phyloP scores from a whole-genome alignment of 2,797 vertebrate species.

The Sphenopsis melanotis region DNA sequence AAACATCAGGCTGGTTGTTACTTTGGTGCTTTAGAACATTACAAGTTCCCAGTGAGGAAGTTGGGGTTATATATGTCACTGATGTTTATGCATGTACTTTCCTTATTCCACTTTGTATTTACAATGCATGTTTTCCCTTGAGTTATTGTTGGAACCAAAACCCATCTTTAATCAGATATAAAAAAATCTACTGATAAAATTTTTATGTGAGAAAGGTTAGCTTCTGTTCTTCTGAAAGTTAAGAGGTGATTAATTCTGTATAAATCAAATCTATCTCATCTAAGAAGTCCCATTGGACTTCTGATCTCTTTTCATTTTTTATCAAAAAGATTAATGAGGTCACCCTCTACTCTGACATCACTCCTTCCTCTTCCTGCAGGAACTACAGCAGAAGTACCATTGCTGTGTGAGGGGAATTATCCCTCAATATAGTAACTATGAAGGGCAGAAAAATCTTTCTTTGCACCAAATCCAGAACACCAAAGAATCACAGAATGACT shows the following conservation, averaged over 20 bases:
- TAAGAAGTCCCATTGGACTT: not conserved
- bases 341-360: not conserved
- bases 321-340: not conserved
- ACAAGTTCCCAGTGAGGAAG: not conserved
- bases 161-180: not conserved
- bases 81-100: not conserved
- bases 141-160: not conserved
- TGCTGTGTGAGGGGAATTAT: not conserved
- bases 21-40: not conserved
- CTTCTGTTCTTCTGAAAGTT: not conserved
- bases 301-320: not conserved
- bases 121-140: not conserved
- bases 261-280: not conserved
- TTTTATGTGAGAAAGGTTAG: not conserved
- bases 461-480: not conserved
- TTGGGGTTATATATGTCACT: not conserved
- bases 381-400: not conserved
- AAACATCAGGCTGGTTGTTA: not conserved
- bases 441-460: not conserved
- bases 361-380: not conserved
- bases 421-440: accelerated
- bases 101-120: not conserved
- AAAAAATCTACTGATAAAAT: not conserved
- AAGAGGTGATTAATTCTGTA: not conserved
- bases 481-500: not conserved